Conservation (phyloP, 2,888 invertebrate species). For the Xanthia togata region DNA sequence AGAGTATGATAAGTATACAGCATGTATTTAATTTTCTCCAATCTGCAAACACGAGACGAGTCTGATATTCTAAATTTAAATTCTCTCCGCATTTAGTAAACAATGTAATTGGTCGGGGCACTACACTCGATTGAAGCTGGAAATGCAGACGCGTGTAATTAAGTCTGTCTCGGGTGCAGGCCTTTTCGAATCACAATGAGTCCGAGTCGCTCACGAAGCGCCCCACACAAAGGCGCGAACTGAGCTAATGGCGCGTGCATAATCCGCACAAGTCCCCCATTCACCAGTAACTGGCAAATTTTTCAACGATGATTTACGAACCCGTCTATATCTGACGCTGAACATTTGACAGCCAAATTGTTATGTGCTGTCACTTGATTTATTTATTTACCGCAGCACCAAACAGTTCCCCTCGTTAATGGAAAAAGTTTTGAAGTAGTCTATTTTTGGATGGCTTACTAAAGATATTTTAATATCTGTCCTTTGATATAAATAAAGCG, state of each 20-base stretch:
- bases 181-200: conserved; percentile 81
- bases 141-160: conserved; percentile 76
- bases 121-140: conserved; percentile 66
- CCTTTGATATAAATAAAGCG: conserved; percentile 42
- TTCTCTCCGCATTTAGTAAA: conserved; percentile 51
- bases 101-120: conserved; percentile 61
- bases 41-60: conserved; percentile 47
- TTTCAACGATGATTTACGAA: conserved; percentile 78
- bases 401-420: conserved; percentile 42
- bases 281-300: conserved; percentile 81
- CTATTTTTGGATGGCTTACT: conserved; percentile 42
- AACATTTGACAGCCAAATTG: conserved; percentile 66
- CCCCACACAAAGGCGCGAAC: conserved; percentile 81
- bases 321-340: conserved; percentile 64
- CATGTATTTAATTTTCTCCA: conserved; percentile 49
- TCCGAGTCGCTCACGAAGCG: conserved; percentile 69
- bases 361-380: conserved; percentile 62
- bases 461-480: conserved; percentile 38
- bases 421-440: conserved; percentile 58
- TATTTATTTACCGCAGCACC: conserved; percentile 58
- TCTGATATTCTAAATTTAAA: conserved; percentile 57
- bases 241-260: conserved; percentile 84
- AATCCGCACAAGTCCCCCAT: conserved; percentile 84
- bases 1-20: conserved; percentile 24
- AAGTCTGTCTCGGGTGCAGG: conserved; percentile 74